phyloP scores from a whole-genome alignment of 2,888 invertebrate genomes.

The Nasonovia ribisnigri region DNA sequence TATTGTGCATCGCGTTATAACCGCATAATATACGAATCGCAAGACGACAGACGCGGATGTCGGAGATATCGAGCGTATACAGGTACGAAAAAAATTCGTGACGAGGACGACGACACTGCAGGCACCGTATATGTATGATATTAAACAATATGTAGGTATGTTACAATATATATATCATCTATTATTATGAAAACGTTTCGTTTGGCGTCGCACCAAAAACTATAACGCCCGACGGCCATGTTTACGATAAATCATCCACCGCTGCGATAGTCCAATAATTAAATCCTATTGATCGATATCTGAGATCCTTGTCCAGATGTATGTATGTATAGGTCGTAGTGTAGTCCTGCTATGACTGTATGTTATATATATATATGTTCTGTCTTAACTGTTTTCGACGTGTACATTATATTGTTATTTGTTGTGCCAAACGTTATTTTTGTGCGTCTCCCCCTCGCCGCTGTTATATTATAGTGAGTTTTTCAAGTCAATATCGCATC shows the following conservation, averaged over 20 bases:
- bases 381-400: background rate
- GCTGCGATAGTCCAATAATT: background rate
- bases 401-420: background rate
- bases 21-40: too few species aligned
- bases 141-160: too few species aligned
- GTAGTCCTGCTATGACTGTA: too few species aligned
- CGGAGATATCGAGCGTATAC: too few species aligned
- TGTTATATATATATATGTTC: background rate
- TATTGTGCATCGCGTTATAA: too few species aligned
- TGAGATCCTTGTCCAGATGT: too few species aligned
- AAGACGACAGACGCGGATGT: too few species aligned
- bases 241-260: background rate
- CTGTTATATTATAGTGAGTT: background rate
- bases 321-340: too few species aligned
- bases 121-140: too few species aligned
- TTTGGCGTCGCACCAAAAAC: background rate
- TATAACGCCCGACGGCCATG: background rate
- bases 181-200: background rate
- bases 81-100: background rate
- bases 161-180: background rate
- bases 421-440: background rate
- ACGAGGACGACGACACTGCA: background rate
- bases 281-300: too few species aligned
- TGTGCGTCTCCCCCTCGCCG: background rate
- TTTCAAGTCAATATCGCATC: background rate